These are phyloP conservation scores for Eueremaeus valkanovi DNA, from an alignment of 2,888 invertebrate species.

Conservation along the genomic window DNA sequence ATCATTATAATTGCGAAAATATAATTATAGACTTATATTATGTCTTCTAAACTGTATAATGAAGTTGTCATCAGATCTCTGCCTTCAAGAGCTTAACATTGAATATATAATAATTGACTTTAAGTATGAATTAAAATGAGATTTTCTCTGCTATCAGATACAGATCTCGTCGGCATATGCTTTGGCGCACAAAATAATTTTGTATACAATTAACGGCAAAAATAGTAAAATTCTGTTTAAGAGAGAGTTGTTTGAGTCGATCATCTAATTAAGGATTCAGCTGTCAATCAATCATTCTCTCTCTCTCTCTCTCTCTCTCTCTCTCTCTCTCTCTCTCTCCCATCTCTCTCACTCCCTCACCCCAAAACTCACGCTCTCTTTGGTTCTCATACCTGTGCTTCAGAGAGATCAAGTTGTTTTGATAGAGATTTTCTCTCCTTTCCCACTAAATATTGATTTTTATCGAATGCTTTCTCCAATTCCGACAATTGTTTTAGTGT, in stretches of 20 bases:
- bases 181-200: background rate
- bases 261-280: background rate
- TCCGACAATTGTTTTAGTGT: conserved; percentile 11
- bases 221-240: background rate
- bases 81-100: background rate
- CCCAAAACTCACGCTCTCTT: too few species aligned
- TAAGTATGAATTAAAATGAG: background rate
- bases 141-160: background rate
- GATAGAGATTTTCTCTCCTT: conserved; percentile 11
- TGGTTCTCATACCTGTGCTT: conserved; percentile 13
- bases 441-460: conserved; percentile 30
- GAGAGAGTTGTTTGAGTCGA: background rate
- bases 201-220: conserved; percentile 1
- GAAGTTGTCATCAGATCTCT: background rate
- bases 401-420: conserved; percentile 12
- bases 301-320: too few species aligned
- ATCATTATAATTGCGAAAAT: background rate
- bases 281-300: background rate
- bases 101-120: background rate
- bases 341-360: too few species aligned
- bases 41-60: background rate
- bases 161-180: background rate
- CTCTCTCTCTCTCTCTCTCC: too few species aligned
- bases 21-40: background rate
- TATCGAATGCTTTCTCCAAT: conserved; percentile 17